Conservation (phyloP, 2,113 vertebrate genomes). For the Caracal caracal region DNA sequence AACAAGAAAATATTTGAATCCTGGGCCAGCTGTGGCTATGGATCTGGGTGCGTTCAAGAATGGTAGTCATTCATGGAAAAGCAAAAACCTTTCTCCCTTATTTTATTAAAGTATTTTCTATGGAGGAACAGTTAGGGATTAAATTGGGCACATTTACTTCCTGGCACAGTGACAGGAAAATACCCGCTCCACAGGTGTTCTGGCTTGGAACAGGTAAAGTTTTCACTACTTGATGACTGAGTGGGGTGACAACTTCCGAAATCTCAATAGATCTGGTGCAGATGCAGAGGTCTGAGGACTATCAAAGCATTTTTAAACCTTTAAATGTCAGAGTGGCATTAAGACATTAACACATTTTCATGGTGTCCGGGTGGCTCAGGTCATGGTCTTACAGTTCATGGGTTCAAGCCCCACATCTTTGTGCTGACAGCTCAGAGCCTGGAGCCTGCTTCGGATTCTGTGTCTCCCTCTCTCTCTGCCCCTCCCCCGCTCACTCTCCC, state of each 20-base stretch:
- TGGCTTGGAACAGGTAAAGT: too few species aligned
- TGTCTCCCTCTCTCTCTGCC: too few species aligned
- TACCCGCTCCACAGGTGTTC: too few species aligned
- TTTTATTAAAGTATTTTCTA: neutral
- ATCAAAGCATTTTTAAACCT: neutral
- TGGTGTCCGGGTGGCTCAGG: too few species aligned
- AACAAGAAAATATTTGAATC: neutral
- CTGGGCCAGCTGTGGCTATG: neutral
- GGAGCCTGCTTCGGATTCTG: too few species aligned
- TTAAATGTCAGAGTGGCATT: neutral
- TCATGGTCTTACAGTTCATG: too few species aligned
- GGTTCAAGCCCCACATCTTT: too few species aligned
- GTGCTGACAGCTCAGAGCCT: too few species aligned
- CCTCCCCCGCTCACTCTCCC: too few species aligned
- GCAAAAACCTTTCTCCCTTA: neutral
- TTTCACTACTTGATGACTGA: too few species aligned
- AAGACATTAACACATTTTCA: neutral
- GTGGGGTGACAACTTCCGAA: neutral
- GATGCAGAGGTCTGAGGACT: neutral
- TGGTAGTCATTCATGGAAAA: neutral
- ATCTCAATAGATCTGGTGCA: neutral
- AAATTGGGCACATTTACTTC: neutral
- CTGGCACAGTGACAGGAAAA: neutral
- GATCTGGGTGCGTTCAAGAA: neutral
- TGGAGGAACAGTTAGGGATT: neutral